These are phyloP conservation scores for Amblyopsis rosae DNA, from an alignment of 2,113 vertebrate genomes.

Conservation along the genomic window DNA sequence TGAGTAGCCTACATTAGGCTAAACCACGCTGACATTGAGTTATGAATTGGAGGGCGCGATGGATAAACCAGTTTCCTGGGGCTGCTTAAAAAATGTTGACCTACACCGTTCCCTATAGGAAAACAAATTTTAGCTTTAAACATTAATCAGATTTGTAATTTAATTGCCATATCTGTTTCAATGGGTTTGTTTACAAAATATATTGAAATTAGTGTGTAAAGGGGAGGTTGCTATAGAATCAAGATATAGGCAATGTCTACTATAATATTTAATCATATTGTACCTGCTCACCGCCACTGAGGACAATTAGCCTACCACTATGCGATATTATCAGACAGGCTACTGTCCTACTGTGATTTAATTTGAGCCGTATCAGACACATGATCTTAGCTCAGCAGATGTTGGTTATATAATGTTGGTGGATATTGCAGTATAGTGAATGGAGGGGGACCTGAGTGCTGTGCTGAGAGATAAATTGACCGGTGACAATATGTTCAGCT, in stretches of 20 bases:
- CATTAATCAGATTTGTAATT: too few relatives aligned
- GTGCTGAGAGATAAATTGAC: slow-evolving; percentile 19
- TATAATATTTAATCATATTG: too few relatives aligned
- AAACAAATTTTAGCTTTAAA: too few relatives aligned
- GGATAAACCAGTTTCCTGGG: slow-evolving; percentile 44
- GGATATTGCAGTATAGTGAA: slow-evolving; percentile 50
- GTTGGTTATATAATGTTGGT: slow-evolving; percentile 58
- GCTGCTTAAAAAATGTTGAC: not conserved
- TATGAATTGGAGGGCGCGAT: slow-evolving; percentile 17
- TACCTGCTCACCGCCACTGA: too few relatives aligned
- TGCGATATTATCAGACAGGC: not conserved
- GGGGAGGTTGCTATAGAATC: too few relatives aligned
- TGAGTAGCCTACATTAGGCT: not conserved
- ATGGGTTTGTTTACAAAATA: too few relatives aligned
- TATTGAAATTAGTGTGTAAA: too few relatives aligned
- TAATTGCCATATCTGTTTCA: too few relatives aligned
- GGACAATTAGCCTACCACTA: too few relatives aligned
- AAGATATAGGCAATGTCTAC: too few relatives aligned
- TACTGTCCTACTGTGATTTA: slow-evolving; percentile 33
- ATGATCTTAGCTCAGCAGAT: slow-evolving; percentile 38
- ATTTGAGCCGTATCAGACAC: slow-evolving; percentile 50
- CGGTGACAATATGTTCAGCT: slow-evolving; percentile 32
- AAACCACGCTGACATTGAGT: slow-evolving; percentile 26
- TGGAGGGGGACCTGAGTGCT: slow-evolving; percentile 18
- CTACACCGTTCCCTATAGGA: too few relatives aligned